Base-by-base conservation (phyloP, 2,113 vertebrate genomes). In the Crotophaga sulcirostris region DNA sequence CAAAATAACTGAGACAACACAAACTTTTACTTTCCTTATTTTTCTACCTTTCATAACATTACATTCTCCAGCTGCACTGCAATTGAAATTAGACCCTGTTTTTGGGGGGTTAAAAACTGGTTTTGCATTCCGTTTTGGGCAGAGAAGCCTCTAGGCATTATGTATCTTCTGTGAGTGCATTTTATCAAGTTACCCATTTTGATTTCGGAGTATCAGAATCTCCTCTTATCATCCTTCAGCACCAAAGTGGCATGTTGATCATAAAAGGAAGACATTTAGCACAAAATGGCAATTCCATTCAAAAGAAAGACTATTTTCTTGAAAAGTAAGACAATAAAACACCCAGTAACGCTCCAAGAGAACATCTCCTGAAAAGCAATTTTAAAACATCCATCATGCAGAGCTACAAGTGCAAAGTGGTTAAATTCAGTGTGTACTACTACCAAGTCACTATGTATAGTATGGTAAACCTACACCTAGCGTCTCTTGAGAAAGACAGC, bases 1-100 rank as follows among this genome's bases (percentile, higher is more conserved):
- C 64, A 89, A 86, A 83, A 74, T 34, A 95, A 31, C 18, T 33
- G 42, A 90, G 47, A 88, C 42, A 75, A 82, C 13, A 55, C 3
- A 51, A 84, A 73, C 36, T 84, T 74, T 60, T 63, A 84, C 59
- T 85, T 76, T 49, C 51, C 16, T 56, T 70, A 54, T 47, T 66
- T 38, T 19, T 58, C 7, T 70, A 85, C n/a, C 10, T 47, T 60
- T 79, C 36, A 5, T 20, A 47, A 6, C 49, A 76, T 13, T 55
- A 79, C 79, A 63, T 33, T 85, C 45, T 68, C 16, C 42, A 60
- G 26, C 5, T 68, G 21, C 20, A 69, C 1, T 58, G 63, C 45
- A 95, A 83, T 28, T 33, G 33, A 62, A 90, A 76, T 59, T 8
- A 79, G 44, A 62, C 24, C 24, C 13, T 34, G 23, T 9, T 69